A percentile compares a stretch with the other conserved stretches of the same genome.
These are phyloP conservation scores for Catharus bicknelli DNA, from an alignment of 2,113 vertebrate genomes.

Conservation along the genomic window DNA sequence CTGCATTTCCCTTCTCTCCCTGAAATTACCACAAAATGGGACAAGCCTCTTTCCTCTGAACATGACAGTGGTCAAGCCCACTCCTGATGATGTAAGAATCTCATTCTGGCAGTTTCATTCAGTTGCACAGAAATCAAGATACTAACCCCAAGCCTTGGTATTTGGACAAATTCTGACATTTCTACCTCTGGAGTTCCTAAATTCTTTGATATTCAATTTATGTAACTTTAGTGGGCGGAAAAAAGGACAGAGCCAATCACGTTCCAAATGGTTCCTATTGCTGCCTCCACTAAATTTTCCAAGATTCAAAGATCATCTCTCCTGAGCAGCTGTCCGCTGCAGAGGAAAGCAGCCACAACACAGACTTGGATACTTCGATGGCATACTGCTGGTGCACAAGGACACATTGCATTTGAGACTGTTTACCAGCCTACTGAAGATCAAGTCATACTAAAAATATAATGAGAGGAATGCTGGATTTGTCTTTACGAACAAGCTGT, in stretches of 20 bases:
- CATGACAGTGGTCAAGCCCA: neutral
- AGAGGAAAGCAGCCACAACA: neutral
- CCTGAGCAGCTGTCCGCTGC: fast-evolving
- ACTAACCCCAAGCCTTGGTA: neutral
- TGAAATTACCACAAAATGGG: neutral
- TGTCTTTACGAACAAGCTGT: no score
- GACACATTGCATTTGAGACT: neutral
- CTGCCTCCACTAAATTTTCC: neutral
- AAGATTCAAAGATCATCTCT: neutral
- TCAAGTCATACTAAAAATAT: neutral
- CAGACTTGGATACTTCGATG: neutral
- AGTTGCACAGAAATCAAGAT: neutral
- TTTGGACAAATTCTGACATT: neutral
- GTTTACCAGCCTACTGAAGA: neutral
- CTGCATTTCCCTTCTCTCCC: neutral
- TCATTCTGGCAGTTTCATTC: neutral
- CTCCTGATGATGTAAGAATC: fast-evolving
- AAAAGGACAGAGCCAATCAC: fast-evolving
- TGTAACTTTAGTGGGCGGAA: fast-evolving
- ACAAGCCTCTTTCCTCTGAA: neutral
- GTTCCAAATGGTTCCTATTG: neutral
- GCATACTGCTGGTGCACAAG: neutral
- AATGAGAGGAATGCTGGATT: no score
- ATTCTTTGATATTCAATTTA: neutral
- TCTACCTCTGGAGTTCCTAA: neutral